Base-by-base conservation (phyloP, 2,113 vertebrate genomes). In the Sebastes schlegelii region DNA sequence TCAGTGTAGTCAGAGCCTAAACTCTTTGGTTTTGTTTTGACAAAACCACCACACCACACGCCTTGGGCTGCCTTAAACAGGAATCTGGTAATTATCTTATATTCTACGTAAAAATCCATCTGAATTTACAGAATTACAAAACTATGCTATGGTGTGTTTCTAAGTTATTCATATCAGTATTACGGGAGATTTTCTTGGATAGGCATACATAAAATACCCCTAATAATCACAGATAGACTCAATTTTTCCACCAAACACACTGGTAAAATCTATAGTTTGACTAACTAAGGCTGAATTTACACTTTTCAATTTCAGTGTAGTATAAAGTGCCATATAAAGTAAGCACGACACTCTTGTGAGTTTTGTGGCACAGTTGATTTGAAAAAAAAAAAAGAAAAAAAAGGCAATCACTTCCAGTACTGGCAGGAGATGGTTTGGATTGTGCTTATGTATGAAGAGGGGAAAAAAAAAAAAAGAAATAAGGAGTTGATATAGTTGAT, bases 331-430 rank as follows among this genome's bases (percentile, higher is more conserved):
- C 89, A 87, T 90, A 83, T 90, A 91, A 92, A 94, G 92, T 92
- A 91, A 88, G 79, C 89, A 90, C 89, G 92, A 94, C 91, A 95
- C 95, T 90, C 80, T 91, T 84, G 88, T 86, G 90, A 95, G 92
- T 93, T 95, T 92, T 94, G 96, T 95, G 96, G 96, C 96, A 95
- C 92, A 92, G 77, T 70, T 85, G 91, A 94, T 94, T 76, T 34
- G 34, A n/a, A 77, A 61, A 60, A 43, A 76, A 13, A 45, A 63
- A 93, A 96, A 54, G 61, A 64, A 70, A 74, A 67, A 93, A 96
- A 97, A 97, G 97, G 96, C 97, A 96, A 96, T 96, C 92, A 86
- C 88, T 89, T 91, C 94, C 67, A 92, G 94, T 93, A 86, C 93
- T 95, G 94, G 92, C 92, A 92, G 93, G 95, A 94, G 93, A 91